phyloP scores from a whole-genome alignment of 2,113 vertebrate species.

The Prunella fulvescens region DNA sequence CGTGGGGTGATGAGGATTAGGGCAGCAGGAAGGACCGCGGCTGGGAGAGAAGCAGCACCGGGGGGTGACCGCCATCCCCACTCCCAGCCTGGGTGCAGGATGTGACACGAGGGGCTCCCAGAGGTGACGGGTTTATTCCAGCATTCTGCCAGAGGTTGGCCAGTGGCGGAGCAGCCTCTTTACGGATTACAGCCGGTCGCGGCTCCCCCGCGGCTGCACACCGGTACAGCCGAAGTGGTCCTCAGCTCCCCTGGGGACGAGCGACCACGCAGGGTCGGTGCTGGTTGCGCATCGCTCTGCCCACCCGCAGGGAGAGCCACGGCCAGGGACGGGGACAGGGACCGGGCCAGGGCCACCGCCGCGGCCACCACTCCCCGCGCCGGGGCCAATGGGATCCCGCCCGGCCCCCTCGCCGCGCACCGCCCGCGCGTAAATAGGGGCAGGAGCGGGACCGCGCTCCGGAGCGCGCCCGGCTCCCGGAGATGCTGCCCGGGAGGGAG shows the following conservation, averaged over 20 bases:
- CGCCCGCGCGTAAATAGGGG: conserved; percentile 52
- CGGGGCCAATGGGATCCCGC: conserved; percentile 41
- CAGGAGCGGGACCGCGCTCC: background rate
- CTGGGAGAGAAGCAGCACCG: background rate
- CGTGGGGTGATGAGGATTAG: background rate
- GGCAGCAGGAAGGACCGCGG: background rate
- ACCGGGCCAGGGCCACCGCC: background rate
- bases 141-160: background rate
- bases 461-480: background rate
- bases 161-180: background rate
- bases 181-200: background rate
- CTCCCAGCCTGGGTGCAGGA: background rate
- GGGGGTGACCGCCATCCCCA: background rate
- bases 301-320: background rate
- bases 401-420: background rate
- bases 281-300: background rate
- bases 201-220: background rate
- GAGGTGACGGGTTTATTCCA: background rate
- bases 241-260: background rate
- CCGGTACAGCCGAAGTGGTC: background rate
- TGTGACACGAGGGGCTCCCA: background rate
- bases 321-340: background rate
- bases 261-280: background rate
- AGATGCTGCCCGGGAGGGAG: background rate
- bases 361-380: conserved; percentile 25